Conservation (phyloP, 2,113 vertebrate genomes). For the Pithys albifrons region DNA sequence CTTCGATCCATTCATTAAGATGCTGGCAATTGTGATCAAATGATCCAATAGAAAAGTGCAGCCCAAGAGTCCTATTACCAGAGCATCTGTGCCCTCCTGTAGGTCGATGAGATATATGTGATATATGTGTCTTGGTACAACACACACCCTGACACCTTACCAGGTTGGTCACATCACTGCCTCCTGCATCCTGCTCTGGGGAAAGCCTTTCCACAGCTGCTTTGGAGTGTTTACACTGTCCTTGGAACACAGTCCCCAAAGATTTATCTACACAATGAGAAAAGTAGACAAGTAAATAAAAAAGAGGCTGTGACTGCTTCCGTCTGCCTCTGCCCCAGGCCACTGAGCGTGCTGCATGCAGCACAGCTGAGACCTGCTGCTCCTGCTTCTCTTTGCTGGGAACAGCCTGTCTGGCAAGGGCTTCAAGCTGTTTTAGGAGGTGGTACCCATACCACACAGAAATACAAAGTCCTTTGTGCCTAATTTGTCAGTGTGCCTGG, state of each 20-base stretch:
- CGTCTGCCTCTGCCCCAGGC: not conserved
- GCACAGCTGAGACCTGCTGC: not conserved
- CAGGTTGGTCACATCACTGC: not conserved
- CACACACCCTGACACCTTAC: not conserved
- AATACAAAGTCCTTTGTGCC: not conserved
- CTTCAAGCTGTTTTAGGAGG: not conserved
- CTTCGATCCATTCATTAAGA: not conserved
- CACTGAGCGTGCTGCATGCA: not conserved
- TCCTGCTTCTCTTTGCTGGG: not conserved
- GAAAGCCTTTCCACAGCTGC: not conserved
- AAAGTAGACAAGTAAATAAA: not conserved
- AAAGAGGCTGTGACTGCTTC: not conserved
- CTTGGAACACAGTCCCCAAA: not conserved
- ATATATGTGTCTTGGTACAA: fast-evolving
- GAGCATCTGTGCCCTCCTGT: not conserved
- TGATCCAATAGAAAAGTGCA: not conserved
- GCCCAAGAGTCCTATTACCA: not conserved
- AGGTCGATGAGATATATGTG: not conserved
- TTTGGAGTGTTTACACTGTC: not conserved
- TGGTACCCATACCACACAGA: not conserved
- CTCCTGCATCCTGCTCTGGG: not conserved
- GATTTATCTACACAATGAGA: not conserved
- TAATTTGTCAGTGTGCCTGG: not conserved
- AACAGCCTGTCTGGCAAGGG: not conserved
- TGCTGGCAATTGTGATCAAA: not conserved